Base-by-base conservation (phyloP, 1,140 invertebrate species). In the Drosophila teissieri region DNA sequence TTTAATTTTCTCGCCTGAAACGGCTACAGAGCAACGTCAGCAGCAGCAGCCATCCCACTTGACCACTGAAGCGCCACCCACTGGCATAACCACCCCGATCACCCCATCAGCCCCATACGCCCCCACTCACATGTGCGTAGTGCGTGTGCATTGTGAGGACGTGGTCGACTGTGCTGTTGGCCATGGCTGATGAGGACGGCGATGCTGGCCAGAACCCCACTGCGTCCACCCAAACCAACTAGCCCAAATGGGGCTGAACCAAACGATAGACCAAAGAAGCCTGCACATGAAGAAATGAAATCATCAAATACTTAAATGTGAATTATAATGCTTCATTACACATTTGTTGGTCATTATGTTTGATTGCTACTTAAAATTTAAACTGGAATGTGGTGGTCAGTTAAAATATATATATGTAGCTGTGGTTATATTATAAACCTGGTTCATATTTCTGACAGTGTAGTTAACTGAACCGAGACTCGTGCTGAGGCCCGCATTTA, bases 1-100 rank as follows among this genome's bases (percentile, higher is more conserved):
- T 90, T 90, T 90, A 90, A 90, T 90, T 90, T 90, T 90, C 88
- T 90, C 88, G 88, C 88, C 88, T 88, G 82, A 80, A 90, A 90
- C 88, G 79, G 84, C 84, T 89, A 84, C 77, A 85, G 58, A 72
- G 67, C 73, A 61, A 63, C 72, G 73, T 56, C 58, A 76, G 72
- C 81, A 74, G 48, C 82, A 63, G 73, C 57, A 58, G 60, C 70
- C 24, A 52, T 17, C 48, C 48, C 48, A 34, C 27, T 49, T 34
- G 48, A 49, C 24, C 48, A 48, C 17, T 45, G 22, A 24, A 14
- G 7, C 22, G 15, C 48, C 48, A 4, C 48, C 48, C 48, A 34
- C 27, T 51, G 27, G n/a, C n/a, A 48, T 27, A 27, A 27, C 12
- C 45, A 44, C 17, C 44, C 44, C 14, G 14, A 39, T 4, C 39